Percentiles rank a stretch among this genome's conserved stretches.
Conservation (phyloP, 2,113 vertebrate genomes). For the Pardalotus punctatus region DNA sequence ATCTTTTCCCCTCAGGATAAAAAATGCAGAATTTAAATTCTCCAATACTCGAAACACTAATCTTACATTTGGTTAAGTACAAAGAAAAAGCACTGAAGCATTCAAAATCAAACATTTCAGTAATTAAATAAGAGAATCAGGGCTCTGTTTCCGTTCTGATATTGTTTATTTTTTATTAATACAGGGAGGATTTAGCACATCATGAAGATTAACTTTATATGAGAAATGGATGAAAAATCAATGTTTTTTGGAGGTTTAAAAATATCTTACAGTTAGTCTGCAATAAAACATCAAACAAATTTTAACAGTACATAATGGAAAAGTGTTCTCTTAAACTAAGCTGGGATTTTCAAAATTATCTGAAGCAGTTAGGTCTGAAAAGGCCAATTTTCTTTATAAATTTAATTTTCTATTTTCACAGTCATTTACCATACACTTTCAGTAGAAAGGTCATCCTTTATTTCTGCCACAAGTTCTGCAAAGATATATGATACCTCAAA, state of each 20-base stretch:
- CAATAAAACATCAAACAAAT: conserved; percentile 8
- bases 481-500: background rate
- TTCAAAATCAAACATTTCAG: conserved; percentile 73
- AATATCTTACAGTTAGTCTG: background rate
- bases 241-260: background rate
- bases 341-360: conserved; percentile 25
- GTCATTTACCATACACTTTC: background rate
- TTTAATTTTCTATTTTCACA: conserved; percentile 28
- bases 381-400: background rate
- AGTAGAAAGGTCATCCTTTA: conserved; percentile 1
- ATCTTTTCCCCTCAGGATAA: background rate
- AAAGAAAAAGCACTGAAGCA: conserved; percentile 67
- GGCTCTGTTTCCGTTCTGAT: conserved; percentile 46
- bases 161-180: conserved; percentile 74
- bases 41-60: conserved; percentile 23
- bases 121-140: conserved; percentile 72
- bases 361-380: background rate
- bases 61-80: conserved; percentile 62
- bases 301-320: background rate
- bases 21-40: conserved; percentile 30
- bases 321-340: background rate
- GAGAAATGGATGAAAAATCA: conserved; percentile 49
- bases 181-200: conserved; percentile 57
- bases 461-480: background rate
- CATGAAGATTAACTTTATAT: conserved; percentile 43